phyloP scores from a whole-genome alignment of 35 echinoderm and acorn worm genomes.

The Patiria miniata region DNA sequence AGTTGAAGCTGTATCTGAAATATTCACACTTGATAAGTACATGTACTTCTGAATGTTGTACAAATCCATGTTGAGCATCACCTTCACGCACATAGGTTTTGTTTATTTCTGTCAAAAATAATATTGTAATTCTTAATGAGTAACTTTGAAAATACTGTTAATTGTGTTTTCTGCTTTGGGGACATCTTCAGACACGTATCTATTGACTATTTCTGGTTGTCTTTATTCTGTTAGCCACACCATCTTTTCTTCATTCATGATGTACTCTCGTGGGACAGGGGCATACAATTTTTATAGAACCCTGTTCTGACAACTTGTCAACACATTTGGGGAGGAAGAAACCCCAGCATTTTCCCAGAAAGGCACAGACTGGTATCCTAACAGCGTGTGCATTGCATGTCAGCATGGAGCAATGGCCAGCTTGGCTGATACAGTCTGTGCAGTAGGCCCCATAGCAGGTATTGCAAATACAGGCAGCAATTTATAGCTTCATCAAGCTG shows the following conservation, averaged over 20 bases:
- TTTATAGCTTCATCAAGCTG: conserved; percentile 28
- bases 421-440: neutral
- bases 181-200: no score
- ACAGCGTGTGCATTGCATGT: neutral
- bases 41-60: no score
- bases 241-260: conserved; percentile 7
- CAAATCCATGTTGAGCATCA: no score
- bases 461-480: conserved; percentile 12
- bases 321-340: conserved; percentile 24
- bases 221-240: no score
- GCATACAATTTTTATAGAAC: neutral
- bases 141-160: no score
- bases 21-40: no score
- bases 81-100: no score
- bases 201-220: no score
- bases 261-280: neutral
- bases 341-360: conserved; percentile 8
- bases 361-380: conserved; percentile 6
- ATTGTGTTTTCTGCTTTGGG: no score
- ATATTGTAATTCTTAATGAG: no score
- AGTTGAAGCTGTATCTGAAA: no score
- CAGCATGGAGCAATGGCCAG: neutral
- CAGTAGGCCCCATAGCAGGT: conserved; percentile 4
- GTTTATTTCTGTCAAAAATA: no score
- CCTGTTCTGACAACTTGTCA: conserved; percentile 21